phyloP scores from a whole-genome alignment of 2,797 vertebrate species.

The Phoxinus dragarum region DNA sequence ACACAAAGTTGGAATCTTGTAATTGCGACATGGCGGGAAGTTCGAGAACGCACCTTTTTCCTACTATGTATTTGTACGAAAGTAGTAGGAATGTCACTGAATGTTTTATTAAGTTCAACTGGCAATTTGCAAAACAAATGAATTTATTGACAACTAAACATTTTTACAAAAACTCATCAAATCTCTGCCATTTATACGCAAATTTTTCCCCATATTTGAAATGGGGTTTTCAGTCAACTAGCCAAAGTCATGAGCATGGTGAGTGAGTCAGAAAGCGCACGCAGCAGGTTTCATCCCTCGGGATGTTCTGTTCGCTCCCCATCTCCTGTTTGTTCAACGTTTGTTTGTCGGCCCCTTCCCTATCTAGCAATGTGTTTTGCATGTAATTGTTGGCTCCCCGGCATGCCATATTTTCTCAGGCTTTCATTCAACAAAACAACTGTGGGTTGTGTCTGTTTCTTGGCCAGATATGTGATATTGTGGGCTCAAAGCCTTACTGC shows the following conservation, averaged over 20 bases:
- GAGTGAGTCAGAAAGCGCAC: conserved; percentile 62
- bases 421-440: conserved; percentile 59
- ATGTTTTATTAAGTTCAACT: not conserved
- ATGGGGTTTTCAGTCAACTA: conserved; percentile 13
- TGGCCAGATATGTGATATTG: conserved; percentile 35
- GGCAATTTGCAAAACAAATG: not conserved
- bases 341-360: conserved; percentile 55
- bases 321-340: conserved; percentile 53
- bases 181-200: not conserved
- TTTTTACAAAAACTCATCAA: not conserved
- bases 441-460: conserved; percentile 28
- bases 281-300: conserved; percentile 66
- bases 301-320: conserved; percentile 64
- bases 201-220: not conserved
- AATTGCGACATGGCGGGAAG: not conserved
- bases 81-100: not conserved
- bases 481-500: conserved; percentile 8
- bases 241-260: conserved; percentile 6
- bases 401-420: conserved; percentile 50
- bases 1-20: not conserved
- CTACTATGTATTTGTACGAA: not conserved
- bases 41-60: not conserved
- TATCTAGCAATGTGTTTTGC: conserved; percentile 59
- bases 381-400: conserved; percentile 56
- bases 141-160: not conserved